Conservation (phyloP, 2,113 vertebrate species). For the Vidua chalybeata region DNA sequence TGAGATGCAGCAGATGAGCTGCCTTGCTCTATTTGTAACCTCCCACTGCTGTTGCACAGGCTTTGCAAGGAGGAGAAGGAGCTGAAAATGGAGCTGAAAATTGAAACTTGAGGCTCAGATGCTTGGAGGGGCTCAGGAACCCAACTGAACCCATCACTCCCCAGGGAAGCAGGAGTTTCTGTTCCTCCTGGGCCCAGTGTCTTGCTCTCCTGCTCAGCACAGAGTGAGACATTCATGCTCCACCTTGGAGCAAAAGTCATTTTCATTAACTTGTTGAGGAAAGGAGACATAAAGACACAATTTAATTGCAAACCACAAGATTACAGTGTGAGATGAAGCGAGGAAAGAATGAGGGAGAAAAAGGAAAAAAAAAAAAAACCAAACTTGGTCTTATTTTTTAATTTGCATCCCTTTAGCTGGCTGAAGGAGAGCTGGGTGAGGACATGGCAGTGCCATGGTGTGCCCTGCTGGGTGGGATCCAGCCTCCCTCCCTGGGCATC, state of each 20-base stretch:
- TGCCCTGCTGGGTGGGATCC: background rate
- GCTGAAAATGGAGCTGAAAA: constrained; percentile 16
- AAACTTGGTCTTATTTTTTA: background rate
- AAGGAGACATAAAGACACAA: background rate
- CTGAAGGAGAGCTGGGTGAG: background rate
- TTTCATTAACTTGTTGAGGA: background rate
- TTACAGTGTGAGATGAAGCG: background rate
- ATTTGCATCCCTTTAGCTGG: background rate
- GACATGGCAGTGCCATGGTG: background rate
- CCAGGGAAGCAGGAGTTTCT: background rate
- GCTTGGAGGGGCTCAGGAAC: background rate
- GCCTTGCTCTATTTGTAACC: constrained; percentile 6
- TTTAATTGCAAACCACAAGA: background rate
- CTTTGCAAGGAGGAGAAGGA: background rate
- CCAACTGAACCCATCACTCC: background rate
- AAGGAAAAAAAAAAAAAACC: background rate
- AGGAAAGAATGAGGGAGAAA: background rate
- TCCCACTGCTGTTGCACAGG: constrained; percentile 30
- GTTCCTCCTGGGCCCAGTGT: background rate
- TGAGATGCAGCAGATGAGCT: background rate
- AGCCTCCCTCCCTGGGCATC: background rate
- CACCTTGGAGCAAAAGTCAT: background rate
- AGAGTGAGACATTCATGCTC: background rate
- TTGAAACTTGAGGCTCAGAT: background rate
- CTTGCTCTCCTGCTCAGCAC: background rate